These are phyloP conservation scores for Melinaea marsaeus DNA, from an alignment of 2,888 invertebrate genomes.

Conservation along the genomic window DNA sequence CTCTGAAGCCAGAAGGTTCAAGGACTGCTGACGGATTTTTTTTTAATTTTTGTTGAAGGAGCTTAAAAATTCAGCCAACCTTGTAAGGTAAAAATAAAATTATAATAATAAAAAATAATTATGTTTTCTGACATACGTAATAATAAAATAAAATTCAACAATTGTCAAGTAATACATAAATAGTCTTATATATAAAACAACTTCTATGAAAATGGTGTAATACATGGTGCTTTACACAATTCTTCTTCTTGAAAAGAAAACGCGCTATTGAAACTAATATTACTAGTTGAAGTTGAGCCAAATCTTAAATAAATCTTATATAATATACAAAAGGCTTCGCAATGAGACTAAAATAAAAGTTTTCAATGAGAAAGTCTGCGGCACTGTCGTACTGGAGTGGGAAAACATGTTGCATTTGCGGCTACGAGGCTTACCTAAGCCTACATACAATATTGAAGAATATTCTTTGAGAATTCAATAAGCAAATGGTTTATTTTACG, in stretches of 20 bases:
- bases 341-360: conserved; percentile 24
- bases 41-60: too few relatives aligned
- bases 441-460: conserved; percentile 51
- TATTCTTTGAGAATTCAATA: conserved; percentile 8
- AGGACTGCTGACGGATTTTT: too few relatives aligned
- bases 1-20: too few relatives aligned
- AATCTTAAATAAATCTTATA: conserved; percentile 22
- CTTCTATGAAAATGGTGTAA: too few relatives aligned
- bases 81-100: too few relatives aligned
- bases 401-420: conserved; percentile 48
- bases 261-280: background rate
- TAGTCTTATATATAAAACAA: background rate
- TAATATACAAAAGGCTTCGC: conserved; percentile 23
- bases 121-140: too few relatives aligned
- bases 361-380: conserved; percentile 36
- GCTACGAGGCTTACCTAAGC: conserved; percentile 41
- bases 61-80: too few relatives aligned
- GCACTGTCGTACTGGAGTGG: conserved; percentile 37
- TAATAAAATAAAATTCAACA: too few relatives aligned
- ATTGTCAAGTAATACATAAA: background rate
- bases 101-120: too few relatives aligned
- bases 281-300: conserved; percentile 13
- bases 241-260: background rate
- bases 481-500: background rate
- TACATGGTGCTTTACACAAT: background rate